A percentile compares a stretch with the other conserved stretches of the same genome.
Conservation (phyloP, 2,888 invertebrate species). For the Trypoxylon attenuatum region DNA sequence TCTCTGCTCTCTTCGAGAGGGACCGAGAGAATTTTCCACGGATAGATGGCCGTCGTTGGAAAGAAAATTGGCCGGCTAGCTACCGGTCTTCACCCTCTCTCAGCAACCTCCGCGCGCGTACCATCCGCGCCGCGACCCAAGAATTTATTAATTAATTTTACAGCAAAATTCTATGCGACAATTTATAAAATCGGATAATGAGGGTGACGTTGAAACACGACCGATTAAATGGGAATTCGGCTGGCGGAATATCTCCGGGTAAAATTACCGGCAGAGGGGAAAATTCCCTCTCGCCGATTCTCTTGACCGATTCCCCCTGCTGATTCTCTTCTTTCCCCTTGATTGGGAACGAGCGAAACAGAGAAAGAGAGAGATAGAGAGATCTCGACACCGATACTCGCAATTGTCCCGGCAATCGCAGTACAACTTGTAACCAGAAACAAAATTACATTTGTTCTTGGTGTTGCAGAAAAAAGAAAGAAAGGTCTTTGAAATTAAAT, state of each 20-base stretch:
- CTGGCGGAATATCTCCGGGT: constrained; percentile 1
- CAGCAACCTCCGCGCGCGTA: no score
- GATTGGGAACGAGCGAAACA: no score
- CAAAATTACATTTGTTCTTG: no score
- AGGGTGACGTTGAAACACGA: constrained; percentile 25
- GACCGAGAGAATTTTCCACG: constrained; percentile 56
- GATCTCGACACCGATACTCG: no score
- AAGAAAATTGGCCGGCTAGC: constrained; percentile 42
- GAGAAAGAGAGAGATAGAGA: no score
- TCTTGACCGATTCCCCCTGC: no score
- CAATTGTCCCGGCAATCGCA: no score
- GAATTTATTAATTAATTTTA: constrained; percentile 31
- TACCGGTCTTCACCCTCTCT: background rate
- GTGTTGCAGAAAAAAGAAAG: no score
- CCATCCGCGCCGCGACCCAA: background rate
- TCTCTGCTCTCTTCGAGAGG: constrained; percentile 21
- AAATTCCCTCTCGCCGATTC: no score
- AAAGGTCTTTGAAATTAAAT: no score
- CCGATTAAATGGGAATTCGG: constrained; percentile 32
- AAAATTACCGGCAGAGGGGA: constrained; percentile 10
- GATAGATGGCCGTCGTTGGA: constrained; percentile 58
- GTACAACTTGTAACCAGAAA: no score
- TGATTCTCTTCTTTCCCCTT: no score
- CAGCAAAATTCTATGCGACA: constrained; percentile 21
- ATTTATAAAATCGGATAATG: constrained; percentile 37